Conservation (phyloP, 1,140 invertebrate species). For the Drosophila rhopaloa region DNA sequence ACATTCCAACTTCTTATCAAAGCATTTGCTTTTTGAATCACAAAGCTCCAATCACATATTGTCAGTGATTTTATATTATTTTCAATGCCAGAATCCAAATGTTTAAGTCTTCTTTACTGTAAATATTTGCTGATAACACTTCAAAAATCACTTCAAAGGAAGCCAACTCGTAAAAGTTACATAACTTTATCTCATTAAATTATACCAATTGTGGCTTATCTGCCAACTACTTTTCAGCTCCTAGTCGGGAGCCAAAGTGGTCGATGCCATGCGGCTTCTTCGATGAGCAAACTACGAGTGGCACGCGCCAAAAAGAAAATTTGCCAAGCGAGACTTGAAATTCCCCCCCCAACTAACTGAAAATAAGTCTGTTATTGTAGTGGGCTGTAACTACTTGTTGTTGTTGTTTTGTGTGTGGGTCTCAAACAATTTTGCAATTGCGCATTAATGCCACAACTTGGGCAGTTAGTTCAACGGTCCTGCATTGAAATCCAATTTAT, state of each 20-base stretch:
- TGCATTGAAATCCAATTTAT: constrained; percentile 66
- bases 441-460: constrained; percentile 61
- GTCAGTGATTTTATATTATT: neutral
- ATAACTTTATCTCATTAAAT: neutral
- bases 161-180: neutral
- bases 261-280: constrained; percentile 42
- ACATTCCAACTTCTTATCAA: constrained; percentile 27
- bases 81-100: neutral
- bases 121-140: neutral
- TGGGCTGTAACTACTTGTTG: constrained; percentile 29
- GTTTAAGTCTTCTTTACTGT: neutral
- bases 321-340: constrained; percentile 23
- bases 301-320: constrained; percentile 58
- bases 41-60: constrained; percentile 6
- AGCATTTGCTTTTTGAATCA: constrained; percentile 18
- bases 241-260: constrained; percentile 10
- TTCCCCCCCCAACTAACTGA: constrained; percentile 9
- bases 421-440: constrained; percentile 70
- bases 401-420: constrained; percentile 15
- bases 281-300: constrained; percentile 37
- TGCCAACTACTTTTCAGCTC: constrained; percentile 3
- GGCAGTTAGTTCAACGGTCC: constrained; percentile 61
- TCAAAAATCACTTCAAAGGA: neutral
- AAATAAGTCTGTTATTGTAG: constrained; percentile 57
- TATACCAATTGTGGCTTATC: constrained; percentile 2